phyloP scores from a whole-genome alignment of 2,797 vertebrate genomes.

The Myiotriccus ornatus region DNA sequence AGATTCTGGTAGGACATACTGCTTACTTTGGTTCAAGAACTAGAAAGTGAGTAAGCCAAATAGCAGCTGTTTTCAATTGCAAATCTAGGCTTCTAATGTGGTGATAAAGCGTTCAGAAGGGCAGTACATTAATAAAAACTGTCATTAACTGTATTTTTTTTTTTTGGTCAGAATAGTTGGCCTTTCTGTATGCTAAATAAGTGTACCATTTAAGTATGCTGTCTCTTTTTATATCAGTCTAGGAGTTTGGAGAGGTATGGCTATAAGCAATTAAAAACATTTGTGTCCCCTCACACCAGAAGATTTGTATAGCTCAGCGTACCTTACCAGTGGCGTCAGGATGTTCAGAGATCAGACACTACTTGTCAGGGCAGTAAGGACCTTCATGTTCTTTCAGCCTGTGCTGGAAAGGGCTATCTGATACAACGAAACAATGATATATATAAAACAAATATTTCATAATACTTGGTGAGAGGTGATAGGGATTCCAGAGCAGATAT shows the following conservation, averaged over 20 bases:
- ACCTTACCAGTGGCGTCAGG: background rate
- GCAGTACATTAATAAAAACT: background rate
- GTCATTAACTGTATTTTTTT: background rate
- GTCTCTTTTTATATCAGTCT: background rate
- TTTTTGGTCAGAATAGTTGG: background rate
- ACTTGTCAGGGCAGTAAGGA: background rate
- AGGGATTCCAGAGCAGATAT: background rate
- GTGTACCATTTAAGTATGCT: background rate
- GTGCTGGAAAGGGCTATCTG: background rate
- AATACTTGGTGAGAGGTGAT: background rate
- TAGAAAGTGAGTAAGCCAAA: slow-evolving; percentile 6
- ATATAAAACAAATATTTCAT: background rate
- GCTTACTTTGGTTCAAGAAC: slow-evolving; percentile 14
- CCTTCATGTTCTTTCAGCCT: background rate
- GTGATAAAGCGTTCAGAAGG: slow-evolving; percentile 2
- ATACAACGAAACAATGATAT: background rate
- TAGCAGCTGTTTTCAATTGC: slow-evolving; percentile 46
- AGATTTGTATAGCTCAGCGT: background rate
- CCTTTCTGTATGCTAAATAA: background rate
- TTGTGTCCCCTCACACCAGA: background rate
- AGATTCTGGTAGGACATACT: slow-evolving; percentile 10
- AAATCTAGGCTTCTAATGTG: slow-evolving; percentile 8
- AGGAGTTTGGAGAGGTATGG: background rate
- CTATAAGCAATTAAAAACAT: background rate
- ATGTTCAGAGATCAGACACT: background rate